Evolutionary conservation across 1,140 invertebrate genomes (phyloP).

Genomic region (Hylaeus volcanicus): DNA sequence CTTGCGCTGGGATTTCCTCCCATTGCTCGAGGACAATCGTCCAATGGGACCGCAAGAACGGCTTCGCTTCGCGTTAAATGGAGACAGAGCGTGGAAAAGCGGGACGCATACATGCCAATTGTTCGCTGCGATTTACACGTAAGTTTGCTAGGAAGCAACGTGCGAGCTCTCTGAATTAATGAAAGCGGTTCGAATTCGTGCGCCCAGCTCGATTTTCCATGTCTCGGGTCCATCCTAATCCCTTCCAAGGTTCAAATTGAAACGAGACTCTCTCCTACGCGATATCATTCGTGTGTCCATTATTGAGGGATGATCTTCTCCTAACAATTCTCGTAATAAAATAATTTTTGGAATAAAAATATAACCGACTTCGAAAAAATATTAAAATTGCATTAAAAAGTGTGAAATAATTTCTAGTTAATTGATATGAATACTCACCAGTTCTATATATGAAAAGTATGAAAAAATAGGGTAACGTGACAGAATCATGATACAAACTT

Average conservation of each 20-base stretch:
- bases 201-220: constrained; percentile 56
- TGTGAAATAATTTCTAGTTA: too few species aligned
- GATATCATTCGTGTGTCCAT: too few species aligned
- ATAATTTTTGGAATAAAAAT: too few species aligned
- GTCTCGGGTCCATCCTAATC: constrained; percentile 36
- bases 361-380: too few species aligned
- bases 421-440: too few species aligned
- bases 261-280: too few species aligned
- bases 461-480: too few species aligned
- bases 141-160: constrained; percentile 51
- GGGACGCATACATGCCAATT: constrained; percentile 25
- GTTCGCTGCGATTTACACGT: constrained; percentile 49
- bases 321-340: too few species aligned
- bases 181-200: constrained; percentile 56
- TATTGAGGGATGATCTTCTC: too few species aligned
- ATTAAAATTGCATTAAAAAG: too few species aligned
- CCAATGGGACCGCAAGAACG: constrained; percentile 10
- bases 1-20: background rate
- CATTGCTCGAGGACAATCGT: constrained; percentile 1
- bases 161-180: constrained; percentile 59
- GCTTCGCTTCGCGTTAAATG: constrained; percentile 29
- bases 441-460: too few species aligned
- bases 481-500: too few species aligned
- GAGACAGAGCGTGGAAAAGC: constrained; percentile 35
- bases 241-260: background rate